A percentile compares a stretch with the other conserved stretches of the same genome.
Evolutionary conservation across 2,888 invertebrate species (phyloP).

Genomic region (Andrena praecox): DNA sequence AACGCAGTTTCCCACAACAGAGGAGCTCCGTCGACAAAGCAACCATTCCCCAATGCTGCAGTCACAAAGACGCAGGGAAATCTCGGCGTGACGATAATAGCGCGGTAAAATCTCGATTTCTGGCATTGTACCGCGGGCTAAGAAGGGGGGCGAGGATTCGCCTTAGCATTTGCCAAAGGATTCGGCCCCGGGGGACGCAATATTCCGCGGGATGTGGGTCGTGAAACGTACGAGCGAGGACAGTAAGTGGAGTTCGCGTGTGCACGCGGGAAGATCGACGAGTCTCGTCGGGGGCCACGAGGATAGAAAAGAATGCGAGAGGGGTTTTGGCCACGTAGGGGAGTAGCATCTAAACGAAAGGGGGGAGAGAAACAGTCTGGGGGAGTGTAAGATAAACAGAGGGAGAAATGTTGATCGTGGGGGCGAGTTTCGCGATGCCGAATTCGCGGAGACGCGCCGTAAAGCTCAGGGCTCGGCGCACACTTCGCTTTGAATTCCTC

Average conservation of each 20-base stretch:
- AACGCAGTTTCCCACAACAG: neutral
- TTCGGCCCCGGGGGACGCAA: slow-evolving; percentile 49
- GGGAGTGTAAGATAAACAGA: slow-evolving; percentile 52
- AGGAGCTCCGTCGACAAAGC: neutral
- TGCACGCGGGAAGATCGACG: slow-evolving; percentile 46
- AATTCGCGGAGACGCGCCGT: slow-evolving; percentile 51
- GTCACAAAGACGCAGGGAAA: slow-evolving; percentile 19
- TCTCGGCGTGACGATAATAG: slow-evolving; percentile 46
- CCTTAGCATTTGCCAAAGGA: slow-evolving; percentile 65
- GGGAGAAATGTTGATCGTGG: slow-evolving; percentile 21
- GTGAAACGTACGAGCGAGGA: slow-evolving; percentile 63
- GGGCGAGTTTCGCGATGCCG: slow-evolving; percentile 17
- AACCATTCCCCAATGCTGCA: neutral
- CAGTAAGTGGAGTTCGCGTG: slow-evolving; percentile 44
- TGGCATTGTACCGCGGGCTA: slow-evolving; percentile 16
- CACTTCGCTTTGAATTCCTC: slow-evolving; percentile 44
- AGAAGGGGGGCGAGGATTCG: slow-evolving; percentile 53
- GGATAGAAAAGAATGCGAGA: neutral
- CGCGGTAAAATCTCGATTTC: slow-evolving; percentile 50
- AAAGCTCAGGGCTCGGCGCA: slow-evolving; percentile 30
- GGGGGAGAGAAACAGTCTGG: slow-evolving; percentile 2
- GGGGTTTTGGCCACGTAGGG: neutral
- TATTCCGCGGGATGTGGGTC: slow-evolving; percentile 48
- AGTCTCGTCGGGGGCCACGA: slow-evolving; percentile 24
- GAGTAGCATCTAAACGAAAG: neutral